Evolutionary conservation across 2,797 vertebrate genomes (phyloP).

Genomic region (Botia kubotai): DNA sequence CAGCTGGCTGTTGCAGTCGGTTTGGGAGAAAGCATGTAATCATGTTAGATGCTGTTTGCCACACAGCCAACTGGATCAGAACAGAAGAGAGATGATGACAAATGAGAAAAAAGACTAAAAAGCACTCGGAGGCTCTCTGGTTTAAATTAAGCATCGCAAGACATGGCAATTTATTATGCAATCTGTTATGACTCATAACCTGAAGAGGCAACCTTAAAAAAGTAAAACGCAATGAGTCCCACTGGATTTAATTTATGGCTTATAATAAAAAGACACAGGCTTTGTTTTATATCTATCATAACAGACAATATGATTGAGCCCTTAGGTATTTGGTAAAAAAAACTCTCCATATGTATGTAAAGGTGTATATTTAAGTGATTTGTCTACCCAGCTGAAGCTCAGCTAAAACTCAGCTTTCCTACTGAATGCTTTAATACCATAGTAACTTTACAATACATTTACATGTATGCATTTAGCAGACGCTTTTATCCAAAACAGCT

Average conservation of each 20-base stretch:
- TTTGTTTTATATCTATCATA: conserved; percentile 3
- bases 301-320: conserved; percentile 1
- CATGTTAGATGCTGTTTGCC: conserved; percentile 35
- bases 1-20: conserved; percentile 11
- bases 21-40: conserved; percentile 51
- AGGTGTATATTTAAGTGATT: not conserved
- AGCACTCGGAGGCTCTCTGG: not conserved
- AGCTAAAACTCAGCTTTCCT: conserved; percentile 23
- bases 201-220: not conserved
- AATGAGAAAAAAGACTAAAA: conserved; percentile 16
- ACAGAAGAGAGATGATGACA: conserved; percentile 26
- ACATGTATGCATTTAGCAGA: too few relatives aligned
- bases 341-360: too few relatives aligned
- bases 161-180: conserved; percentile 35
- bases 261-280: not conserved
- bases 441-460: too few relatives aligned
- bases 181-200: conserved; percentile 20
- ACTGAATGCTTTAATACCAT: too few relatives aligned
- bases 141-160: conserved; percentile 15
- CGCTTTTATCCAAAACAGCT: too few relatives aligned
- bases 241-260: conserved; percentile 1
- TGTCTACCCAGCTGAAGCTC: not conserved
- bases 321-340: not conserved
- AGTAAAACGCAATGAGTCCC: not conserved
- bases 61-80: conserved; percentile 40